These are phyloP conservation scores for Drosophila truncata DNA, from an alignment of 1,140 invertebrate species.

Conservation along the genomic window DNA sequence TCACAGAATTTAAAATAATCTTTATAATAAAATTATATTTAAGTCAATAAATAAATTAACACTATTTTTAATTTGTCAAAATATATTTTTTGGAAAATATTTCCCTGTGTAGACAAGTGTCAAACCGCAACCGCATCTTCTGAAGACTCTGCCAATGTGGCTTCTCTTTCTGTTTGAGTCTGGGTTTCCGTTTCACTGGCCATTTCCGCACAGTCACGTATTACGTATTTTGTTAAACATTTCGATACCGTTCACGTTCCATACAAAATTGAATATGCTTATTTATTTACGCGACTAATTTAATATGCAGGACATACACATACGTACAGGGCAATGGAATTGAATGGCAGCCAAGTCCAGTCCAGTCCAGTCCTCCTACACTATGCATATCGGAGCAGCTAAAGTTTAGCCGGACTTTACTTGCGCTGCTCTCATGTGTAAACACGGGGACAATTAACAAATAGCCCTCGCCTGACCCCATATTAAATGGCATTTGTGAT, in stretches of 20 bases:
- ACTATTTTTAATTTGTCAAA: not conserved
- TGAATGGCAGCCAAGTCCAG: slow-evolving; percentile 49
- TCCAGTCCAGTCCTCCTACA: slow-evolving; percentile 2
- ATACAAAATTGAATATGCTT: slow-evolving; percentile 80
- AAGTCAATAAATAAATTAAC: not conserved
- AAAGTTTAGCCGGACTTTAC: slow-evolving; percentile 20
- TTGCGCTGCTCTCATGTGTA: slow-evolving; percentile 22
- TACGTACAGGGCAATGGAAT: slow-evolving; percentile 50
- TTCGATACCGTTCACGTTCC: slow-evolving; percentile 79
- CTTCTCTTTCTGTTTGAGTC: slow-evolving; percentile 10
- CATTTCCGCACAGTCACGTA: slow-evolving; percentile 67
- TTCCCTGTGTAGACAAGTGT: slow-evolving; percentile 16
- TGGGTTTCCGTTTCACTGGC: slow-evolving; percentile 20
- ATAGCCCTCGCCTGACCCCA: slow-evolving; percentile 14
- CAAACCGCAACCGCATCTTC: slow-evolving; percentile 28
- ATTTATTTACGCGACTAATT: slow-evolving; percentile 79
- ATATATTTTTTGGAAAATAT: not conserved
- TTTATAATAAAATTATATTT: too few species aligned
- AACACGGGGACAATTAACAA: slow-evolving; percentile 47
- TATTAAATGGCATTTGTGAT: slow-evolving; percentile 50
- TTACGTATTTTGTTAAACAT: slow-evolving; percentile 74
- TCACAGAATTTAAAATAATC: not conserved
- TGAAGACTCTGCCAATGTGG: slow-evolving; percentile 5
- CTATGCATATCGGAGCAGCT: slow-evolving; percentile 24
- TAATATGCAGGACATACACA: slow-evolving; percentile 74